These are phyloP conservation scores for Hippocampus kuda DNA, from an alignment of 2,797 vertebrate genomes.

Conservation along the genomic window DNA sequence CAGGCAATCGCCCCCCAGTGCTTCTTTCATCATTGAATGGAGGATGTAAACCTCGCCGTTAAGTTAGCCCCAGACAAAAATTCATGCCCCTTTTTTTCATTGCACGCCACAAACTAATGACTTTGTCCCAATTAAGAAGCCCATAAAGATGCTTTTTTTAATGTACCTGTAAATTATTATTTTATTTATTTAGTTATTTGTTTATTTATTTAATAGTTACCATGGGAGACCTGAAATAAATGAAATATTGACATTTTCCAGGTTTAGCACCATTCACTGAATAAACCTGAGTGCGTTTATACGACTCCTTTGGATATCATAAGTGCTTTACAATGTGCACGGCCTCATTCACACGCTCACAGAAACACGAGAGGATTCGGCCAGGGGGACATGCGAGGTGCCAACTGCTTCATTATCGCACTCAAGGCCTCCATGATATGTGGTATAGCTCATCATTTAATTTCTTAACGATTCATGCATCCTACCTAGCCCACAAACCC, in stretches of 20 bases:
- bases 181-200: too few species aligned
- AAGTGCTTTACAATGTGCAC: neutral
- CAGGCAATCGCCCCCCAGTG: neutral
- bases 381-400: too few species aligned
- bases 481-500: too few species aligned
- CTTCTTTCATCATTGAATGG: neutral
- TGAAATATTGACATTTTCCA: neutral
- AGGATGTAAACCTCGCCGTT: neutral
- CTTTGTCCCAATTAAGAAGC: neutral
- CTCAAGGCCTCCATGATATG: too few species aligned
- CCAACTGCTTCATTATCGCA: too few species aligned
- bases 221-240: neutral
- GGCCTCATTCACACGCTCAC: neutral
- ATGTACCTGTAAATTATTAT: too few species aligned
- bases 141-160: neutral
- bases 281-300: neutral
- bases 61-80: neutral
- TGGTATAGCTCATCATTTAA: too few species aligned
- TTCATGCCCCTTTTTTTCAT: neutral
- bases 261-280: neutral
- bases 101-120: neutral
- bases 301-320: neutral
- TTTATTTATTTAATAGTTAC: neutral
- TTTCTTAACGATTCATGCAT: too few species aligned
- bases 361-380: neutral